Conservation (phyloP, 2,888 invertebrate species). For the Elmis aenea region DNA sequence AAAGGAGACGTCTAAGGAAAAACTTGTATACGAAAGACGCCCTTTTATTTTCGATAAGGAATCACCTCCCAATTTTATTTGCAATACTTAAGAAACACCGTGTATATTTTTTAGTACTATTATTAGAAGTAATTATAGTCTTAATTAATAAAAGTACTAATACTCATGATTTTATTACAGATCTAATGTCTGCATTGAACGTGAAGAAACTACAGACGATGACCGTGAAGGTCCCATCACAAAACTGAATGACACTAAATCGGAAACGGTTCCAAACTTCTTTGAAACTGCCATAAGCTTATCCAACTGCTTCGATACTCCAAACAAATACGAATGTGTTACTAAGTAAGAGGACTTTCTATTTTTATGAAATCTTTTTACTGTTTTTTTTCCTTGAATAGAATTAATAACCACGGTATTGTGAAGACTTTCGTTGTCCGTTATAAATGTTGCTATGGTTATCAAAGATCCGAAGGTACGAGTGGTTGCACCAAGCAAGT, state of each 20-base stretch:
- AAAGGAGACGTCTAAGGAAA: too few relatives aligned
- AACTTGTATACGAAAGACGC: too few relatives aligned
- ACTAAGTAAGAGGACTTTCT: conserved; percentile 44
- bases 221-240: conserved; percentile 36
- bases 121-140: too few relatives aligned
- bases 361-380: conserved; percentile 3
- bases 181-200: conserved; percentile 60
- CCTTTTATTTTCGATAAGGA: too few relatives aligned
- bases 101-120: too few relatives aligned
- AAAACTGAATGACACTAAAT: conserved; percentile 30
- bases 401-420: conserved; percentile 54
- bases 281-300: conserved; percentile 47
- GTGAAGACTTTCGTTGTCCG: conserved; percentile 58
- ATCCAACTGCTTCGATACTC: conserved; percentile 48
- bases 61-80: too few relatives aligned
- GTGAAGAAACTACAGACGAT: conserved; percentile 49
- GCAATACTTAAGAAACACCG: too few relatives aligned
- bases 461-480: conserved; percentile 43
- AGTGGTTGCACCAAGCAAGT: conserved; percentile 46
- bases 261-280: conserved; percentile 34
- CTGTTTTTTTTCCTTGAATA: conserved; percentile 32
- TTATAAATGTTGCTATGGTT: conserved; percentile 67
- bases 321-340: conserved; percentile 51
- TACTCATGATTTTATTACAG: conserved; percentile 39
- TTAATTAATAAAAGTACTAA: neutral